These are phyloP conservation scores for Miniopterus natalensis DNA, from an alignment of 2,113 vertebrate genomes.

Conservation along the genomic window DNA sequence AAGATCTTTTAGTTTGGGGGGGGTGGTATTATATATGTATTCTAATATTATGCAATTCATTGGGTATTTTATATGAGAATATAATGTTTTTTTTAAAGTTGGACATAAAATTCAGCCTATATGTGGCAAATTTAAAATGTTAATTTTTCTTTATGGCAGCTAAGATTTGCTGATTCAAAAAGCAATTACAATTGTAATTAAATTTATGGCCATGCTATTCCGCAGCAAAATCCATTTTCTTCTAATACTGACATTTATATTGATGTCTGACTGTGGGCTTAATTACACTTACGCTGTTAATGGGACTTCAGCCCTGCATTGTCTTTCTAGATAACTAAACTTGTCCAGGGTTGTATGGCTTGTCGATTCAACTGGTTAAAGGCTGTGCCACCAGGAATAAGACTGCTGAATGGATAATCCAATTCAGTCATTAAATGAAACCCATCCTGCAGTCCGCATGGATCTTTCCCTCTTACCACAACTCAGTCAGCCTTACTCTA, in stretches of 20 bases:
- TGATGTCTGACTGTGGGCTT: conserved; percentile 62
- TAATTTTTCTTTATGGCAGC: conserved; percentile 57
- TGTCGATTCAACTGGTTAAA: conserved; percentile 20
- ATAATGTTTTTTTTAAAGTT: not conserved
- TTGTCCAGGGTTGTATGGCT: not conserved
- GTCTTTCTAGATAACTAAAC: conserved; percentile 42
- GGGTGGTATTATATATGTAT: not conserved
- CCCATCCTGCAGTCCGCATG: not conserved
- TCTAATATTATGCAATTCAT: not conserved
- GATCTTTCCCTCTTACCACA: not conserved
- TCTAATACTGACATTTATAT: conserved; percentile 66
- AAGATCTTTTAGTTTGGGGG: not conserved
- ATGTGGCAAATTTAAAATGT: conserved; percentile 39
- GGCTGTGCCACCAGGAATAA: not conserved
- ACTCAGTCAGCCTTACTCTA: not conserved
- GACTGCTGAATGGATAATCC: conserved; percentile 48
- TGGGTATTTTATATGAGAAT: conserved; percentile 7
- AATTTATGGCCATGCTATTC: conserved; percentile 54
- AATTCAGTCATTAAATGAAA: conserved; percentile 44
- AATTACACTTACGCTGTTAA: conserved; percentile 67
- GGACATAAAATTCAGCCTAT: not conserved
- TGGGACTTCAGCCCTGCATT: conserved; percentile 39
- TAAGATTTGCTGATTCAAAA: conserved; percentile 70
- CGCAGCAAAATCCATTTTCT: conserved; percentile 59
- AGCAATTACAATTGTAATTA: conserved; percentile 69